Base-by-base conservation (phyloP, 2,113 vertebrate species). In the Orcinus orca region DNA sequence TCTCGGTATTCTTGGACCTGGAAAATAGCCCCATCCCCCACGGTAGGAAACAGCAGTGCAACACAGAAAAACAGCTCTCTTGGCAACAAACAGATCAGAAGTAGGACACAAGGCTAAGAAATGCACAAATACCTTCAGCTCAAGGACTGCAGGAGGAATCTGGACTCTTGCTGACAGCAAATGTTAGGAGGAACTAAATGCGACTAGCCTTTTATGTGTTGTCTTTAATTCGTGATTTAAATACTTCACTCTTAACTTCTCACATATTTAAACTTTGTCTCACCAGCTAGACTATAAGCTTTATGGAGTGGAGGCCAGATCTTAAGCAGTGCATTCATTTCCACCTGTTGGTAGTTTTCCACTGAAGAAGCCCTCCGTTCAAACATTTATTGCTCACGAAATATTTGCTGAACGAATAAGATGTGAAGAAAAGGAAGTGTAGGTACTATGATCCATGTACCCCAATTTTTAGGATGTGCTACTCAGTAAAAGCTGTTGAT, bases 1-100 rank as follows among this genome's bases (percentile, higher is more conserved):
- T 99, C 99, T 55, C 98, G 99, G 94, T 99, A 99, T 97, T 99
- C 99, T 98, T 99, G 99, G 44, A 99, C 99, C 99, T 99, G 97
- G 26, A 94, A 88, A 93, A 96, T 6, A 94, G 92, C 14, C 33
- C 65, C 86, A 20, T 33, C 6, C 38, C 29, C 14, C 31, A 85
- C 9, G 6, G 17, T 53, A 33, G 77, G 63, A 81, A 93, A 84
- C 74, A 81, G 53, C 47, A 63, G 26, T 3, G 1, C 26, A 53
- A 65, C 74, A 87, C 8, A 93, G 93, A 82, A 79, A 83, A 77
- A 80, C 18, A 82, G 65, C 41, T 74, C 29, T 95, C 44, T 29
- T 55, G 83, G 58, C 76, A 73, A 80, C 38, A 50, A 41, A 76
- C 5, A 86, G 86, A 44, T 65, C 41, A 88, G 85, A 63, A 86